Evolutionary conservation across 2,888 invertebrate species (phyloP).

Genomic region (Stenurella melanura): DNA sequence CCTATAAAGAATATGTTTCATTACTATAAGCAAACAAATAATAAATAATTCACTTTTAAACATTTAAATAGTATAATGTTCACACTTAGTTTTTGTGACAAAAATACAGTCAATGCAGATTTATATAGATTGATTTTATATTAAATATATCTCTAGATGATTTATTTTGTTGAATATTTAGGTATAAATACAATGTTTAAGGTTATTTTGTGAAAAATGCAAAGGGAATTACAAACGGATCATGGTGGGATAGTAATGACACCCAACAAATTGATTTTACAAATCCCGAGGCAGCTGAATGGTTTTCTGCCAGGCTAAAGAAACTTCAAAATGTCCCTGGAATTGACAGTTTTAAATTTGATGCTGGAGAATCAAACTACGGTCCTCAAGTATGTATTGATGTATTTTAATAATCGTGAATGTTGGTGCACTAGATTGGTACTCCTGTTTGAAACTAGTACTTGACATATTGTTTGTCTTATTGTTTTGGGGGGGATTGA

Average conservation of each 20-base stretch:
- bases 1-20: no score
- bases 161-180: neutral
- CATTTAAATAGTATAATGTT: no score
- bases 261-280: conserved; percentile 84
- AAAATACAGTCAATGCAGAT: no score
- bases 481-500: no score
- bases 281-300: conserved; percentile 78
- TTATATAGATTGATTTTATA: no score
- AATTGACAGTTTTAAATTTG: conserved; percentile 86
- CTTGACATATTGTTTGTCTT: no score
- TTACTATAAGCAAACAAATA: no score
- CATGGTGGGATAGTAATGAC: conserved; percentile 75
- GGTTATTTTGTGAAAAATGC: conserved; percentile 75
- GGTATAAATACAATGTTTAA: conserved; percentile 40
- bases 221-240: conserved; percentile 73
- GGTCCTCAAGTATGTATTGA: conserved; percentile 42
- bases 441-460: no score
- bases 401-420: neutral
- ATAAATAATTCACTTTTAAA: no score
- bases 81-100: no score
- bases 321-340: conserved; percentile 77
- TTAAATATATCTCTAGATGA: no score
- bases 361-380: conserved; percentile 86
- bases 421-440: no score
- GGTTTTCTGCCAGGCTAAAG: conserved; percentile 76